These are phyloP conservation scores for Drosophila greeni DNA, from an alignment of 2,888 invertebrate species.

Conservation along the genomic window DNA sequence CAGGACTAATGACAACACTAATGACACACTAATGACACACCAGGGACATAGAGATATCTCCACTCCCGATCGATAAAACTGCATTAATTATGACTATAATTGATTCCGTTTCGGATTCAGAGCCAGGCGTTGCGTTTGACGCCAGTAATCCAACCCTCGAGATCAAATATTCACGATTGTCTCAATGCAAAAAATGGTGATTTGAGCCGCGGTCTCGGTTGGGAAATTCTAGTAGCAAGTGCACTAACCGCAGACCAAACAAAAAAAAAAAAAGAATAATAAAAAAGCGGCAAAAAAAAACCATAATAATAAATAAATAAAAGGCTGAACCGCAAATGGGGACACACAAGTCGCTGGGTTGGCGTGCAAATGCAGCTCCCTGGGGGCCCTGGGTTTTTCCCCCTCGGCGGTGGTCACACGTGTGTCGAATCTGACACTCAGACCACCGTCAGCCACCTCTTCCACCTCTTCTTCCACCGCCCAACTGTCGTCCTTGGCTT, in stretches of 20 bases:
- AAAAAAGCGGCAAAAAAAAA: not conserved
- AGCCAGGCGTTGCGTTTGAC: not conserved
- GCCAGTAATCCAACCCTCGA: no score
- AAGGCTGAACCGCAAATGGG: slow-evolving; percentile 6
- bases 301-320: slow-evolving; percentile 10
- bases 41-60: no score
- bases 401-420: slow-evolving; percentile 1
- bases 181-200: no score
- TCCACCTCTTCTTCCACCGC: no score
- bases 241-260: slow-evolving; percentile 22
- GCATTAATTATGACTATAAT: slow-evolving; percentile 14
- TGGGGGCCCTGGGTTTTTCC: no score
- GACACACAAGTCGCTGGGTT: slow-evolving; percentile 2
- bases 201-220: slow-evolving; percentile 2
- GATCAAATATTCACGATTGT: slow-evolving; percentile 28
- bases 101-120: slow-evolving; percentile 3
- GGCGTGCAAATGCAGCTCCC: slow-evolving; percentile 18
- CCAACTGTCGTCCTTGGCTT: slow-evolving; percentile 3
- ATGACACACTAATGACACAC: slow-evolving; percentile 11
- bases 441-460: no score
- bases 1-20: slow-evolving; percentile 1
- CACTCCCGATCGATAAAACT: slow-evolving; percentile 22
- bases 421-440: not conserved
- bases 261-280: not conserved
- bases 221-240: slow-evolving; percentile 17